A percentile compares a stretch with the other conserved stretches of the same genome.
Conservation (phyloP, 1,140 invertebrate species). For the Achroia grisella region DNA sequence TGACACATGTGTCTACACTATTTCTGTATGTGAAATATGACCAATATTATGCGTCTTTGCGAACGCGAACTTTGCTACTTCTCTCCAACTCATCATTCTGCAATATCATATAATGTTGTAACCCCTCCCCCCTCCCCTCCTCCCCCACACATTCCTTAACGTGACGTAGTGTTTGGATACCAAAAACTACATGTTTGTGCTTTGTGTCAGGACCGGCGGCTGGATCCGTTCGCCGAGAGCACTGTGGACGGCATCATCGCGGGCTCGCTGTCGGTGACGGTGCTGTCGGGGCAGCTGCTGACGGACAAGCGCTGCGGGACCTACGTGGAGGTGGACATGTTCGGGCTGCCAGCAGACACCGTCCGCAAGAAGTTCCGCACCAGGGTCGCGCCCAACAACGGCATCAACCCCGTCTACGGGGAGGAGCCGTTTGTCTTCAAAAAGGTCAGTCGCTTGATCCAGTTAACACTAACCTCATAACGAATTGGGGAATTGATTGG, state of each 20-base stretch:
- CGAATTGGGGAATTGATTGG: too few relatives aligned
- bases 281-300: slow-evolving; percentile 94
- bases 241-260: slow-evolving; percentile 99
- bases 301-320: slow-evolving; percentile 97
- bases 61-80: too few relatives aligned
- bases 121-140: too few relatives aligned
- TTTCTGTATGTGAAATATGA: too few relatives aligned
- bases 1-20: too few relatives aligned
- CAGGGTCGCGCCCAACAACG: slow-evolving; percentile 93
- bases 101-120: too few relatives aligned
- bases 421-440: slow-evolving; percentile 99
- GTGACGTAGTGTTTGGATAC: too few relatives aligned
- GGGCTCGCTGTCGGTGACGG: slow-evolving; percentile 93
- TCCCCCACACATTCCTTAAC: too few relatives aligned
- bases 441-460: slow-evolving; percentile 72
- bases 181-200: neutral
- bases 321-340: slow-evolving; percentile 99
- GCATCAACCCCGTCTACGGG: slow-evolving; percentile 96
- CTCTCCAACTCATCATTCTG: too few relatives aligned
- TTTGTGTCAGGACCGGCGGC: slow-evolving; percentile 77
- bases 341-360: slow-evolving; percentile 97
- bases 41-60: too few relatives aligned
- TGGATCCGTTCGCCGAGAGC: slow-evolving; percentile 99
- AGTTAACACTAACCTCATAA: too few relatives aligned
- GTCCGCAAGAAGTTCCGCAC: slow-evolving; percentile 97